Base-by-base conservation (phyloP, 2,113 vertebrate species). In the Eubucco bourcierii region DNA sequence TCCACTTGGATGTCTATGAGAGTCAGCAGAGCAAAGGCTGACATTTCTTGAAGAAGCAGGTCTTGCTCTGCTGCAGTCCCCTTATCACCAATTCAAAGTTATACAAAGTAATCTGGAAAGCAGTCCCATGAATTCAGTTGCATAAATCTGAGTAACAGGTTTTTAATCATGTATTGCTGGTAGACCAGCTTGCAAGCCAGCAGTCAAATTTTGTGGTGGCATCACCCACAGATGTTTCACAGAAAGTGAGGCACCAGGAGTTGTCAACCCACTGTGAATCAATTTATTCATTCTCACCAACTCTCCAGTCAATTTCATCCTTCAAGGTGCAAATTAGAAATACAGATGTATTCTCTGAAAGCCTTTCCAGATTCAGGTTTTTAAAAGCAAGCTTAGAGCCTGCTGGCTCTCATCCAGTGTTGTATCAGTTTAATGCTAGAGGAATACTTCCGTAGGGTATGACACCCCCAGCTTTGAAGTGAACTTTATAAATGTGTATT, bases 311-410 rank as follows among this genome's bases (percentile, higher is more conserved):
- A 64, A 86, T 94, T 94, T 91, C 84, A 90, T 85, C 89, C 79
- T 94, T 96, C 94, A 94, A 96, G 94, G 95, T 96, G 89, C 76
- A 96, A 96, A 96, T 94, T 92, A 95, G 76, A 92, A 92, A 96
- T 96, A 96, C 95, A 94, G 89, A 91, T 88, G 93, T 95, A 94
- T 75, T 77, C 61, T 90, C 76, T 61, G 61, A 78, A 94, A 95
- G 61, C 44, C 90, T 72, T 76, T 85, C 68, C 81, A 85, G 79
- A 71, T 34, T 63, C 93, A 61, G 84, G 24, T 68, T 88, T 91
- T 91, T 63, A 78, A 83, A 87, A 87, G 87, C 53, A 74, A 74
- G 47, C 60, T 81, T 41, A 82, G 72, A 87, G 56, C 58, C 61
- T 25, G 13, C 16, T 93, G 89, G 84, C 72, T 85, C 68, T 76